Base-by-base conservation (phyloP, 2,888 invertebrate species). In the Eustalomyia histrio region DNA sequence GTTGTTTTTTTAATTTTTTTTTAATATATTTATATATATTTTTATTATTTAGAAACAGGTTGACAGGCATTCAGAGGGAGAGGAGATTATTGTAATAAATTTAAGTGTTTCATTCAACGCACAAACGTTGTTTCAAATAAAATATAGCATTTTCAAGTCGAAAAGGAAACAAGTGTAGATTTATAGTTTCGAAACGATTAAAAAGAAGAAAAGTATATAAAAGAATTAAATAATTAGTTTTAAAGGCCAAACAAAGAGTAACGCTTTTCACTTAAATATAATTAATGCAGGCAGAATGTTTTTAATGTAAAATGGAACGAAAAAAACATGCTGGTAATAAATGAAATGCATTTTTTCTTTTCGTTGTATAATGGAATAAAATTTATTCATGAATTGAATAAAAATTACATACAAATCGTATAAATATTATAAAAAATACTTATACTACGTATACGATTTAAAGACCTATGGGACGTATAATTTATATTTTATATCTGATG, bases 121-220 rank as follows among this genome's bases (percentile, higher is more conserved):
- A 43, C 24, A 21, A 71, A 64, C 21, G 47, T 16, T 39, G 33
- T 69, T 76, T 55, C n/a, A 18, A 53, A 67, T 6, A 78, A 39
- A 55, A 29, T 64, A 53, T 52, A 39, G 43, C 58, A 71, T 71
- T n/a, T 58, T 64, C 0, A 47, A 61, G 55, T 65, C 61, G 33
- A 67, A 72, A 50, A 9, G 7, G 35, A 53, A 47, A 64, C 33
- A 39, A 35, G 43, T 65, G 47, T 61, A 47, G 17, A 55, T 47
- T 72, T 55, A 55, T 47, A 55, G 52, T 47, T 61, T 58, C 4
- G 12, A 64, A 64, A 64, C 16, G 57, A 57, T 63, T 58, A 39
- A 58, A 71, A 53, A 58, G 58, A 74, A 74, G 65, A 81, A 52
- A 71, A 57, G 67, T 53, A 50, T 17, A 67, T 52, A 71, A 60